Percentiles rank a stretch among this genome's conserved stretches.
Evolutionary conservation across 2,888 invertebrate genomes (phyloP).

Genomic region (Terebella lapidaria): DNA sequence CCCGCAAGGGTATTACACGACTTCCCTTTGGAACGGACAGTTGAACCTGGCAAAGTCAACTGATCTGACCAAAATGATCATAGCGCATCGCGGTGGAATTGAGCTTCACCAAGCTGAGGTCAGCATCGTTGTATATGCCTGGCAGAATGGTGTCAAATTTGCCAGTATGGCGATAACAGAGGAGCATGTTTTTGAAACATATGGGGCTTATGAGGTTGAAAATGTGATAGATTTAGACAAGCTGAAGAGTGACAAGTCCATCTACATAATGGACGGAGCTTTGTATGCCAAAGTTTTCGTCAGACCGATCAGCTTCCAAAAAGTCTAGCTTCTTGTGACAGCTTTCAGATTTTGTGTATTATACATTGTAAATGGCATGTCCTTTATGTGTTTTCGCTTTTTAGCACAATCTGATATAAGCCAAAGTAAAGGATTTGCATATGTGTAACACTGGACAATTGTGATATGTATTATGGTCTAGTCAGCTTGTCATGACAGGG

Average conservation of each 20-base stretch:
- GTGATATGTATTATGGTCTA: too few relatives aligned
- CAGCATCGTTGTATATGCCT: constrained; percentile 21
- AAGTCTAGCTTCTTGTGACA: too few relatives aligned
- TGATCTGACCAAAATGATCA: constrained; percentile 21
- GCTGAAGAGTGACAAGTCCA: constrained; percentile 15
- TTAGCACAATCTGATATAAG: too few relatives aligned
- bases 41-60: constrained; percentile 25
- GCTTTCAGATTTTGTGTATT: too few relatives aligned
- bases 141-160: constrained; percentile 18
- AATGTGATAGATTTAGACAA: constrained; percentile 21
- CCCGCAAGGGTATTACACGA: constrained; percentile 24
- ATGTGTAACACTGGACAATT: too few relatives aligned
- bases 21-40: constrained; percentile 26
- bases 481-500: too few relatives aligned
- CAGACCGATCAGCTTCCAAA: constrained; percentile 21
- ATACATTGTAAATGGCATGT: too few relatives aligned
- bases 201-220: constrained; percentile 23
- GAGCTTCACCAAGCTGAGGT: constrained; percentile 22
- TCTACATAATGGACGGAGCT: constrained; percentile 19
- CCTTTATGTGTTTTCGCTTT: too few relatives aligned
- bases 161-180: constrained; percentile 18
- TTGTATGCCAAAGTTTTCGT: constrained; percentile 22
- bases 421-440: too few relatives aligned
- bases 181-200: constrained; percentile 23
- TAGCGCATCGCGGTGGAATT: constrained; percentile 25